These are phyloP conservation scores for Hormiphora californensis DNA, from an alignment of 37 sponge, comb jelly and placozoan genomes.

Conservation along the genomic window DNA sequence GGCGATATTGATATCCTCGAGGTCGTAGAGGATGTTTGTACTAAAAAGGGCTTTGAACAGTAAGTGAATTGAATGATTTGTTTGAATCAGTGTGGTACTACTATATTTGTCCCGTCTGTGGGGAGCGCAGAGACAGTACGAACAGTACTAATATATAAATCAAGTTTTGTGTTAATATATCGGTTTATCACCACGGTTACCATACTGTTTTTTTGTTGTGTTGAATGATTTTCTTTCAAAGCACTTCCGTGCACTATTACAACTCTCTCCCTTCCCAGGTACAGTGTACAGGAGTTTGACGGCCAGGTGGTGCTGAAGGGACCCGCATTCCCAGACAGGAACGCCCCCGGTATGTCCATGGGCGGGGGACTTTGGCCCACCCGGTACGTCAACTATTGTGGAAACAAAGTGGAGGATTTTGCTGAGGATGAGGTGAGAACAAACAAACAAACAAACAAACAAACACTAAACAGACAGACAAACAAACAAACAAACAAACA, in stretches of 20 bases:
- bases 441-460: too few relatives aligned
- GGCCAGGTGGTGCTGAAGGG: constrained; percentile 33
- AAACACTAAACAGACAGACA: too few relatives aligned
- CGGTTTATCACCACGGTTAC: too few relatives aligned
- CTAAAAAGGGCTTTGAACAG: constrained; percentile 1
- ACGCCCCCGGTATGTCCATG: constrained; percentile 23
- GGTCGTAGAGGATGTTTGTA: constrained; percentile 12
- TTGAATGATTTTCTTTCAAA: too few relatives aligned
- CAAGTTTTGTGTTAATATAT: too few relatives aligned
- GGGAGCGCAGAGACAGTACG: too few relatives aligned
- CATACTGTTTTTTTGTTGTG: too few relatives aligned
- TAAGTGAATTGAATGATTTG: background rate
- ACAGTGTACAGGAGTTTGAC: constrained; percentile 27
- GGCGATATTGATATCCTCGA: constrained; percentile 9
- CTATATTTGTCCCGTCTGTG: too few relatives aligned
- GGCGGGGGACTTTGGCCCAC: constrained; percentile 39
- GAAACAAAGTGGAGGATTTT: background rate
- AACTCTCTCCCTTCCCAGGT: background rate
- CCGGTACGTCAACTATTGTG: constrained; percentile 30
- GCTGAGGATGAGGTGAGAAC: constrained; percentile 18
- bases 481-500: too few relatives aligned
- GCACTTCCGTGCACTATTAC: too few relatives aligned
- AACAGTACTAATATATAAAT: too few relatives aligned
- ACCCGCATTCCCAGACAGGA: constrained; percentile 27
- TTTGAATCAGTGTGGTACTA: too few relatives aligned